Conservation (phyloP, 2,888 invertebrate species). For the Sphinx pinastri region DNA sequence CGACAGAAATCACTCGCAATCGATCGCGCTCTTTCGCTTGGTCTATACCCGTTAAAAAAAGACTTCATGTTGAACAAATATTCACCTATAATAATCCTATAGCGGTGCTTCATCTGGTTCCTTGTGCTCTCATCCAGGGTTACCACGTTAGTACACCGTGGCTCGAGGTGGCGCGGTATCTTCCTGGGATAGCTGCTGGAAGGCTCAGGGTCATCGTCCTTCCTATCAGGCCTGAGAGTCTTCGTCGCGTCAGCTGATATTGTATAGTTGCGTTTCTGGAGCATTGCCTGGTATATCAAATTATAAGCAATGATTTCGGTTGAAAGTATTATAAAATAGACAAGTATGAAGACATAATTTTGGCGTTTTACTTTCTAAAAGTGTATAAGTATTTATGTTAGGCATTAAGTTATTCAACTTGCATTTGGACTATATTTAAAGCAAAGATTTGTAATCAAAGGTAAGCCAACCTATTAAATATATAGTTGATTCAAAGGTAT, state of each 20-base stretch:
- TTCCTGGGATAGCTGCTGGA: slow-evolving; percentile 51
- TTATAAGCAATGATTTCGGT: background rate
- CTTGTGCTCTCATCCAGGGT: slow-evolving; percentile 77
- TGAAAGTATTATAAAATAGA: background rate
- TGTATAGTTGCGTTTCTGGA: slow-evolving; percentile 69
- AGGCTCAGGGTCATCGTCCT: slow-evolving; percentile 35
- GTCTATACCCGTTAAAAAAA: too few relatives aligned
- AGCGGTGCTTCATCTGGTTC: slow-evolving; percentile 82
- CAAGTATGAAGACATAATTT: too few relatives aligned
- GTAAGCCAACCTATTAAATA: too few relatives aligned
- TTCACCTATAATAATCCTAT: slow-evolving; percentile 78
- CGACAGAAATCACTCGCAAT: too few relatives aligned
- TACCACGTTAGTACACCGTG: slow-evolving; percentile 64
- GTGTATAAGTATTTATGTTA: too few relatives aligned
- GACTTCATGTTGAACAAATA: slow-evolving; percentile 10
- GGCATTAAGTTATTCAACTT: too few relatives aligned
- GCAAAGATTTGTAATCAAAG: too few relatives aligned
- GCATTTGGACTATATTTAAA: too few relatives aligned
- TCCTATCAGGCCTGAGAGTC: slow-evolving; percentile 56
- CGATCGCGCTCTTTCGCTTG: too few relatives aligned
- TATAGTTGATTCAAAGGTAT: too few relatives aligned
- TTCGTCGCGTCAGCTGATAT: slow-evolving; percentile 68
- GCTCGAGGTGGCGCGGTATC: slow-evolving; percentile 72
- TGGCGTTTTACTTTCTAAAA: too few relatives aligned
- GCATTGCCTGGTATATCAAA: slow-evolving; percentile 60